These are phyloP conservation scores for Polydrusus cervinus DNA, from an alignment of 2,888 invertebrate genomes.

Conservation along the genomic window DNA sequence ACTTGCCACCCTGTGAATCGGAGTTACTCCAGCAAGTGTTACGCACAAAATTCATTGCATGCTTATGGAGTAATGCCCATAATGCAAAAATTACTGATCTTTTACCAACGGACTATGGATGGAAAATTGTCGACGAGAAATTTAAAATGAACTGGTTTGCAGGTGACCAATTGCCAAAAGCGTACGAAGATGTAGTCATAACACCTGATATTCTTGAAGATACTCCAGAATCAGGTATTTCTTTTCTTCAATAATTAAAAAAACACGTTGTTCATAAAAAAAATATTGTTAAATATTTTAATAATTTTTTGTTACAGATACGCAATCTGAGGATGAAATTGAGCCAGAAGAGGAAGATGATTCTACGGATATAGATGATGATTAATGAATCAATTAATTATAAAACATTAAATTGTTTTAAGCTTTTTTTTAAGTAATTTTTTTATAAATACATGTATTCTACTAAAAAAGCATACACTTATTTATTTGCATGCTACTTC, in stretches of 20 bases:
- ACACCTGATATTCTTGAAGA: slow-evolving; percentile 21
- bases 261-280: not conserved
- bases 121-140: not conserved
- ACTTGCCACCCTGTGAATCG: slow-evolving; percentile 12
- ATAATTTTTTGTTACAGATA: not conserved
- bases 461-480: too few species aligned
- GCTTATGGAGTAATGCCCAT: not conserved
- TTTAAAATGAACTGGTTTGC: slow-evolving; percentile 16
- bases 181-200: slow-evolving; percentile 31
- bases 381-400: too few species aligned
- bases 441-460: too few species aligned
- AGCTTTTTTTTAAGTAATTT: too few species aligned
- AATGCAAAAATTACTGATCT: not conserved
- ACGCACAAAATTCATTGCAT: not conserved
- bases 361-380: not conserved
- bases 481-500: too few species aligned
- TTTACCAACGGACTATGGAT: not conserved
- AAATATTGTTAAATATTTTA: not conserved
- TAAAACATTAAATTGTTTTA: too few species aligned
- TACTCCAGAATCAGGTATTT: too few species aligned
- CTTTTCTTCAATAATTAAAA: not conserved
- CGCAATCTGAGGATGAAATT: not conserved
- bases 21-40: not conserved
- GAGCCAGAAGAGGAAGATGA: not conserved
- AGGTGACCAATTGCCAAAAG: slow-evolving; percentile 36